These are phyloP conservation scores for Philaethria dido DNA, from an alignment of 2,888 invertebrate genomes.

Conservation along the genomic window DNA sequence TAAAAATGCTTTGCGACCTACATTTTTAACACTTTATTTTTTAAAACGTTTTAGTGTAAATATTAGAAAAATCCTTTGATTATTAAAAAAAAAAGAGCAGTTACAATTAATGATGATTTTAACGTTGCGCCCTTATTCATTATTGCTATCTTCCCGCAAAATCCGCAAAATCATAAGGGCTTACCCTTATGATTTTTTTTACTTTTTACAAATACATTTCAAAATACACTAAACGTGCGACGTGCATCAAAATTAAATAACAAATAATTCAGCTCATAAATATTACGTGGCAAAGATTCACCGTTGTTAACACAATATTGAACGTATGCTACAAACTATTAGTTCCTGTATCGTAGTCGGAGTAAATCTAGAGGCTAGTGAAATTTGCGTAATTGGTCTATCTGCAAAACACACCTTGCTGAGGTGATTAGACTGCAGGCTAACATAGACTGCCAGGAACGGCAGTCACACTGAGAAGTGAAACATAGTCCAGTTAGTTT, in stretches of 20 bases:
- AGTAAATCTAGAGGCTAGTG: constrained; percentile 63
- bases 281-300: constrained; percentile 7
- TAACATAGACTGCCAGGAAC: constrained; percentile 27
- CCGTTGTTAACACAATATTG: constrained; percentile 29
- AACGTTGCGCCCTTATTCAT: too few relatives aligned
- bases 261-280: too few relatives aligned
- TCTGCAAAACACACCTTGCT: constrained; percentile 55
- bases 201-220: too few relatives aligned
- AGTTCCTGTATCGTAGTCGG: constrained; percentile 57
- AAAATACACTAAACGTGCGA: too few relatives aligned
- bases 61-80: neutral
- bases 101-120: neutral
- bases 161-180: too few relatives aligned
- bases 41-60: neutral
- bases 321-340: constrained; percentile 50
- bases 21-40: neutral
- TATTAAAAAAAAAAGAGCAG: neutral
- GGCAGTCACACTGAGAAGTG: neutral
- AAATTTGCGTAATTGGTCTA: constrained; percentile 64
- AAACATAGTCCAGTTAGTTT: constrained; percentile 9
- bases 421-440: constrained; percentile 47
- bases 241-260: too few relatives aligned
- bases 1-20: constrained; percentile 5
- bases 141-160: too few relatives aligned
- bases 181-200: too few relatives aligned